Percentiles rank a stretch among this genome's conserved stretches.
phyloP scores from a whole-genome alignment of 2,888 invertebrate genomes.

The Nineta flava region DNA sequence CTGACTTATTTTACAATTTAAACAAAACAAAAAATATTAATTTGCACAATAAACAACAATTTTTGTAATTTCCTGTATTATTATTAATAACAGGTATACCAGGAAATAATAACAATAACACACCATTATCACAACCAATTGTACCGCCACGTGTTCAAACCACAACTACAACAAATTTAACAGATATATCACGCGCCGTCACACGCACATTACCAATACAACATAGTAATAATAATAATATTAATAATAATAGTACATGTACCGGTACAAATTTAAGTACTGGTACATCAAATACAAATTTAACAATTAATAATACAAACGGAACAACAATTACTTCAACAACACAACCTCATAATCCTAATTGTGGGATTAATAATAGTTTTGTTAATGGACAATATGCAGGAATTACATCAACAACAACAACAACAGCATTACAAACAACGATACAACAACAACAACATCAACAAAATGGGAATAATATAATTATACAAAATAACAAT shows the following conservation, averaged over 20 bases:
- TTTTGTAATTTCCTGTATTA: too few species aligned
- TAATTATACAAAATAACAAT: neutral
- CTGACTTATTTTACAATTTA: too few species aligned
- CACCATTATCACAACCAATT: slow-evolving; percentile 16
- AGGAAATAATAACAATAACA: too few species aligned
- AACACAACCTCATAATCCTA: slow-evolving; percentile 9
- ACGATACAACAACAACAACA: too few species aligned
- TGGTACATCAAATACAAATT: too few species aligned
- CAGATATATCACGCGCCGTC: slow-evolving; percentile 21
- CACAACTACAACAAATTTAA: slow-evolving; percentile 27
- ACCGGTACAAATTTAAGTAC: too few species aligned
- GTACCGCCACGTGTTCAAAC: slow-evolving; percentile 23
- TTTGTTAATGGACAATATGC: slow-evolving; percentile 23
- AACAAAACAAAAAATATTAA: too few species aligned
- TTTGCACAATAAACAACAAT: too few species aligned
- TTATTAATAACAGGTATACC: slow-evolving; percentile 1
- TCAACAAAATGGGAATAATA: too few species aligned
- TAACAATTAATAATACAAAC: too few species aligned
- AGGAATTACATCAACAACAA: slow-evolving; percentile 10
- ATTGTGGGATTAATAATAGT: slow-evolving; percentile 19
- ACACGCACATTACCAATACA: slow-evolving; percentile 20
- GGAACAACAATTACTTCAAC: neutral
- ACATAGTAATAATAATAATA: slow-evolving; percentile 4
- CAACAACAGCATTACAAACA: slow-evolving; percentile 5
- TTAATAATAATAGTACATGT: neutral